These are phyloP conservation scores for Drosophila funebris DNA, from an alignment of 1,140 invertebrate genomes.

Conservation along the genomic window DNA sequence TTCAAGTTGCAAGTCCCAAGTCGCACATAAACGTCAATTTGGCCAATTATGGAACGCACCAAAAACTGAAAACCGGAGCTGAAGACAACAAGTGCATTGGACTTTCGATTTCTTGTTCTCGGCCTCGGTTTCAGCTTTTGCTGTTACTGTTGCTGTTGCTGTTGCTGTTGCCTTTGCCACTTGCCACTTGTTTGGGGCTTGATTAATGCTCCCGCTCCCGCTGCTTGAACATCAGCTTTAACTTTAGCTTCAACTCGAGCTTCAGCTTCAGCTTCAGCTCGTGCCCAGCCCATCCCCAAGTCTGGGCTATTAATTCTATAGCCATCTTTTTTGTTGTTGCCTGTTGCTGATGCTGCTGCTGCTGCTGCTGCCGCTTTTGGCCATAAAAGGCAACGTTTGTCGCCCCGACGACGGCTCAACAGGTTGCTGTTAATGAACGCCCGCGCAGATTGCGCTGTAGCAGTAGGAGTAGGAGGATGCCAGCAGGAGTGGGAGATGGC, in stretches of 20 bases:
- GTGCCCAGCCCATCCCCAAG: slow-evolving; percentile 46
- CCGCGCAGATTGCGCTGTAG: slow-evolving; percentile 49
- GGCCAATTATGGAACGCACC: slow-evolving; percentile 70
- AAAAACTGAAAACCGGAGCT: slow-evolving; percentile 22
- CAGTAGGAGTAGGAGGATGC: slow-evolving; percentile 1
- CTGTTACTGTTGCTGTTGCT: no score
- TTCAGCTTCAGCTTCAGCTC: slow-evolving; percentile 12
- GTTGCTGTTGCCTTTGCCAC: slow-evolving; percentile 11
- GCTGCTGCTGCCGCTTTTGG: slow-evolving; percentile 21
- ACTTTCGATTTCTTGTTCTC: slow-evolving; percentile 72
- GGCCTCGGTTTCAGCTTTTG: slow-evolving; percentile 27
- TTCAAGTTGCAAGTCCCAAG: slow-evolving; percentile 17
- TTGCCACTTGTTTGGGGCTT: slow-evolving; percentile 49
- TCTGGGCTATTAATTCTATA: slow-evolving; percentile 52
- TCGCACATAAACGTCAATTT: slow-evolving; percentile 79
- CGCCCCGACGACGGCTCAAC: slow-evolving; percentile 71
- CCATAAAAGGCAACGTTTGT: slow-evolving; percentile 77
- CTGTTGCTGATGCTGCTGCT: slow-evolving; percentile 4
- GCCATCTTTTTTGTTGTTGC: slow-evolving; percentile 18
- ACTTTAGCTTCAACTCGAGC: slow-evolving; percentile 17
- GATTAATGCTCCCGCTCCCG: slow-evolving; percentile 70
- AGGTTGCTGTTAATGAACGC: slow-evolving; percentile 81
- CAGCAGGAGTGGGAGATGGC: slow-evolving; percentile 1
- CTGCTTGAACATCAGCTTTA: slow-evolving; percentile 24
- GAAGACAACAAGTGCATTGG: slow-evolving; percentile 70